These are phyloP conservation scores for Morinoia aosen DNA, from an alignment of 2,888 invertebrate species.

Conservation along the genomic window DNA sequence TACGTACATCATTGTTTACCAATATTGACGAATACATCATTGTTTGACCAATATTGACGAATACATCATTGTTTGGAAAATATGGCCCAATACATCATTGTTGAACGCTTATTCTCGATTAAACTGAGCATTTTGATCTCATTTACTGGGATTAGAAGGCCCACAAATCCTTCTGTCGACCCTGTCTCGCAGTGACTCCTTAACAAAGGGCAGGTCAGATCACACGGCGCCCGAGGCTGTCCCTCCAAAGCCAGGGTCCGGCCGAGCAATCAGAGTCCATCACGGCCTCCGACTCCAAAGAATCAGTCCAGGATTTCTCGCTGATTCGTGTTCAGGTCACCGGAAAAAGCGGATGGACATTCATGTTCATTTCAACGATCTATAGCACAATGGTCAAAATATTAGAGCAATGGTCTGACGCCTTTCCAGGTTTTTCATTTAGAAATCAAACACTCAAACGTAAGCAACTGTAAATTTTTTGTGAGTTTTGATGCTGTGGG, in stretches of 20 bases:
- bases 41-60: too few species aligned
- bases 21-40: too few species aligned
- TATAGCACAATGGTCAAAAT: background rate
- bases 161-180: background rate
- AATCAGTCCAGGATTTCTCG: background rate
- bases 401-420: background rate
- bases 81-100: too few species aligned
- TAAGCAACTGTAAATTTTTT: background rate
- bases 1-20: too few species aligned
- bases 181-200: background rate
- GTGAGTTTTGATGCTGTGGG: background rate
- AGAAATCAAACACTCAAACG: background rate
- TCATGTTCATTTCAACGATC: background rate
- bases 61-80: too few species aligned
- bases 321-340: background rate
- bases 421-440: background rate
- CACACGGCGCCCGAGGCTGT: background rate
- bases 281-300: slow-evolving; percentile 12
- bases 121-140: background rate
- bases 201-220: slow-evolving; percentile 18
- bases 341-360: background rate
- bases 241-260: background rate
- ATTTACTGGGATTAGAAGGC: background rate
- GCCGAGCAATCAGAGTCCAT: slow-evolving; percentile 8
- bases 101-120: background rate